A percentile compares a stretch with the other conserved stretches of the same genome.
Conservation (phyloP, 2,113 vertebrate genomes). For the Epinephelus lanceolatus region DNA sequence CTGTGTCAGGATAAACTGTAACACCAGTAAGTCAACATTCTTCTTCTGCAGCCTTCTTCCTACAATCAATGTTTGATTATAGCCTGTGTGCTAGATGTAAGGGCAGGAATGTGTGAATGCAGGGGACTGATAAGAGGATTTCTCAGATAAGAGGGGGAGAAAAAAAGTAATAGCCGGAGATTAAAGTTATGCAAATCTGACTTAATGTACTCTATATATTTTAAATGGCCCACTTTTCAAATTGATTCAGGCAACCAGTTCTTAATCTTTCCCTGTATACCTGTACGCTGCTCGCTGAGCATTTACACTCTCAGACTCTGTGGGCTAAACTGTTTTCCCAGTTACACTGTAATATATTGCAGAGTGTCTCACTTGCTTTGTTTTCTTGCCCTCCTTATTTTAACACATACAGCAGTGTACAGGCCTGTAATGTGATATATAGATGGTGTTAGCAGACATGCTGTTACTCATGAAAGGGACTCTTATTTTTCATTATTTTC, state of each 20-base stretch:
- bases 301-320: constrained; percentile 28
- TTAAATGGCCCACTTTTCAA: constrained; percentile 62
- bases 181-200: constrained; percentile 78
- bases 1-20: constrained; percentile 99
- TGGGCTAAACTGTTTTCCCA: constrained; percentile 39
- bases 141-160: constrained; percentile 56
- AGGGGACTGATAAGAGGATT: constrained; percentile 74
- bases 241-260: constrained; percentile 54
- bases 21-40: constrained; percentile 99
- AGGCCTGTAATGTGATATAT: not conserved
- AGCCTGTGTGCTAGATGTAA: constrained; percentile 61
- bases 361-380: constrained; percentile 17
- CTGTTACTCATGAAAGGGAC: constrained; percentile 70
- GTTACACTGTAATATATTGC: constrained; percentile 22
- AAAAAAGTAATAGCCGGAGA: constrained; percentile 62
- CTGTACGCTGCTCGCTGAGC: constrained; percentile 26
- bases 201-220: constrained; percentile 56
- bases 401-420: constrained; percentile 19
- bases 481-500: constrained; percentile 26
- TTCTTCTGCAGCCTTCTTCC: constrained; percentile 90
- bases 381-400: constrained; percentile 12
- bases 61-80: constrained; percentile 72
- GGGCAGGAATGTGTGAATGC: constrained; percentile 61
- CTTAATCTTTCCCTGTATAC: constrained; percentile 46
- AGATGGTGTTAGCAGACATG: constrained; percentile 34